These are phyloP conservation scores for Ophiodon elongatus DNA, from an alignment of 2,113 vertebrate species.

Conservation along the genomic window DNA sequence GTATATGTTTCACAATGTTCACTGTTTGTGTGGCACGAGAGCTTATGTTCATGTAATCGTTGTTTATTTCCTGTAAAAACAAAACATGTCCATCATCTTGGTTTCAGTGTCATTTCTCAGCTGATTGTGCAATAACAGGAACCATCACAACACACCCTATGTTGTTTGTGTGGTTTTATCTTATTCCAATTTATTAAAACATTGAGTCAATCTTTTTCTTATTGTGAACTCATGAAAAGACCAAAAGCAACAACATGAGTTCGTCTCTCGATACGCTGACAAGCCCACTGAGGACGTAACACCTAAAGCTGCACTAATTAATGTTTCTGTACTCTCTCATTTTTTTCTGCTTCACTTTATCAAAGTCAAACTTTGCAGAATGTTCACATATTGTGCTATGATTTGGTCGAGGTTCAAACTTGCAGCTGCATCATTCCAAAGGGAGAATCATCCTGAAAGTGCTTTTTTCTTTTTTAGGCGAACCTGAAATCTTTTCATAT, in stretches of 20 bases:
- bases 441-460: too few relatives aligned
- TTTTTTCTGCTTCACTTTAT: too few relatives aligned
- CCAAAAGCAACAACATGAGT: neutral
- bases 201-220: neutral
- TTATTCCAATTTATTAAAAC: neutral
- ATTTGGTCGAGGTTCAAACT: too few relatives aligned
- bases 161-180: conserved; percentile 19
- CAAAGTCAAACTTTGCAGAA: too few relatives aligned
- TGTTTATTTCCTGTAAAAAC: conserved; percentile 37
- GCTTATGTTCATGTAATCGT: conserved; percentile 42
- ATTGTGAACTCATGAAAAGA: neutral
- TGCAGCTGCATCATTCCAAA: too few relatives aligned
- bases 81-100: conserved; percentile 3
- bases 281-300: too few relatives aligned
- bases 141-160: conserved; percentile 26
- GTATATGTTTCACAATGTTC: conserved; percentile 17
- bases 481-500: too few relatives aligned
- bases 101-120: conserved; percentile 42
- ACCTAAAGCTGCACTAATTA: too few relatives aligned
- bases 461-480: too few relatives aligned
- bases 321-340: too few relatives aligned
- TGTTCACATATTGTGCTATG: too few relatives aligned
- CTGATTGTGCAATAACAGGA: conserved; percentile 63
- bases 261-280: too few relatives aligned
- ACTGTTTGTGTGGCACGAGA: conserved; percentile 44